A percentile compares a stretch with the other conserved stretches of the same genome.
These are phyloP conservation scores for Hesperophylax magnus DNA, from an alignment of 1,140 invertebrate species.

Conservation along the genomic window DNA sequence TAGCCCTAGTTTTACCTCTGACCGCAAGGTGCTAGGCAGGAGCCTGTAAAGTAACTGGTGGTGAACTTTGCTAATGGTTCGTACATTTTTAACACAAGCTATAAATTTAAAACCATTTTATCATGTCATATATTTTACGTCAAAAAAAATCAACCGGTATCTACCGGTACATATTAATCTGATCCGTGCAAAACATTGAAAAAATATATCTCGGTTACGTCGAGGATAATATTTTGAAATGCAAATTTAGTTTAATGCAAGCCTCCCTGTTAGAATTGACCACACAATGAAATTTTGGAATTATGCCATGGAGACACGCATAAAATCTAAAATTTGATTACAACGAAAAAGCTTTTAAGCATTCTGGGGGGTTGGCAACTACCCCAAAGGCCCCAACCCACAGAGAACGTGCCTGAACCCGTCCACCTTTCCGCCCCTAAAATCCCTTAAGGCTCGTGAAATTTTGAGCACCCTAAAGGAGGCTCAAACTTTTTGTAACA, in stretches of 20 bases:
- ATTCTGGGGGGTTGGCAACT: neutral
- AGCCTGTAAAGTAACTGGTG: no score
- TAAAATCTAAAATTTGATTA: slow-evolving; percentile 53
- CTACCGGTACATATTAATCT: no score
- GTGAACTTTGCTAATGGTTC: no score
- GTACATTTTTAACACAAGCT: no score
- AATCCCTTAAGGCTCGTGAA: slow-evolving; percentile 15
- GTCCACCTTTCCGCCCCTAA: neutral
- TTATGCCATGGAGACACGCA: slow-evolving; percentile 3
- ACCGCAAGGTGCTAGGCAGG: no score
- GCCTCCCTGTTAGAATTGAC: neutral
- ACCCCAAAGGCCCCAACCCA: neutral
- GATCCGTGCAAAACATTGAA: no score
- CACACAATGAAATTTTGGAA: slow-evolving; percentile 18
- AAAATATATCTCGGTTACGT: no score
- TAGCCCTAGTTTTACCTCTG: no score
- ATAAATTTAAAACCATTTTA: no score
- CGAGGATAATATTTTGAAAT: neutral
- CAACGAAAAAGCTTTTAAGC: slow-evolving; percentile 54
- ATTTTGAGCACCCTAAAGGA: neutral
- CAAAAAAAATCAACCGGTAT: no score
- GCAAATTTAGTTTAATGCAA: slow-evolving; percentile 9
- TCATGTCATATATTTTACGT: no score
- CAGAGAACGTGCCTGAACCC: slow-evolving; percentile 36
- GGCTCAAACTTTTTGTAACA: neutral